Evolutionary conservation across 92 coral and sea anemone species (phyloP).

Genomic region (Nematostella vectensis): DNA sequence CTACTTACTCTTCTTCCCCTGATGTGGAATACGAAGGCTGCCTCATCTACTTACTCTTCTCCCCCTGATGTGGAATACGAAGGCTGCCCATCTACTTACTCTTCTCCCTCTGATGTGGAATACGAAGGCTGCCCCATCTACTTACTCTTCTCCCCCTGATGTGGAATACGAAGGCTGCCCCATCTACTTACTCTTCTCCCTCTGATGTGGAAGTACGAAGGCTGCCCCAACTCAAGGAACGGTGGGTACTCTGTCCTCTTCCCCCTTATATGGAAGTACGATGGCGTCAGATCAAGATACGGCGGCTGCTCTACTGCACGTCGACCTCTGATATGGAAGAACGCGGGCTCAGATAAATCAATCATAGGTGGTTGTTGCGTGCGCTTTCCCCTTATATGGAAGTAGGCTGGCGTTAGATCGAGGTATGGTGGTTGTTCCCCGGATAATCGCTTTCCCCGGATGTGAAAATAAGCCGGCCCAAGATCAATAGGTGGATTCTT

Average conservation of each 20-base stretch:
- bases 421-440: slow-evolving; percentile 24
- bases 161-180: too few relatives aligned
- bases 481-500: not conserved
- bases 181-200: slow-evolving; percentile 7
- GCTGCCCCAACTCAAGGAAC: slow-evolving; percentile 1
- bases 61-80: too few relatives aligned
- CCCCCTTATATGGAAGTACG: slow-evolving; percentile 18
- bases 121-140: too few relatives aligned
- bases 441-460: slow-evolving; percentile 14
- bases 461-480: not conserved
- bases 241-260: slow-evolving; percentile 11
- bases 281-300: slow-evolving; percentile 3
- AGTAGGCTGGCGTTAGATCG: slow-evolving; percentile 20
- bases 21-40: too few relatives aligned
- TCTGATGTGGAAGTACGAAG: slow-evolving; percentile 19
- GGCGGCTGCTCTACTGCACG: slow-evolving; percentile 3
- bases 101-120: too few relatives aligned
- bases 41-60: too few relatives aligned
- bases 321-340: slow-evolving; percentile 5
- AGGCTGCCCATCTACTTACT: too few relatives aligned
- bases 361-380: not conserved
- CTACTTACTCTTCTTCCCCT: too few relatives aligned
- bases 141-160: too few relatives aligned
- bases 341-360: slow-evolving; percentile 1
- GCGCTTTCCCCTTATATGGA: slow-evolving; percentile 22